Conservation (phyloP, 1,140 invertebrate species). For the Prorops nasuta region DNA sequence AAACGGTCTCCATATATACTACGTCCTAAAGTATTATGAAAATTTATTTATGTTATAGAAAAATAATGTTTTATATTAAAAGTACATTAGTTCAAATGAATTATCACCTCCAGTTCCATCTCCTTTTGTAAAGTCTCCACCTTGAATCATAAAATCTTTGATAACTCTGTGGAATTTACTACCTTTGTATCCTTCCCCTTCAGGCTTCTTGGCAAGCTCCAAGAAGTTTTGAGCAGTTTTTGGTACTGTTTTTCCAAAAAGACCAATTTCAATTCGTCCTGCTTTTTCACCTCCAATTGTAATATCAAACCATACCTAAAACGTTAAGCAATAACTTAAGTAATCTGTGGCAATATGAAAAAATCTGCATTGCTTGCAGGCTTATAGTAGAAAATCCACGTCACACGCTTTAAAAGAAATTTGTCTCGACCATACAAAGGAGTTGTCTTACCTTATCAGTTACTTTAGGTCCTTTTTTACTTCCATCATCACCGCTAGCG, state of each 20-base stretch:
- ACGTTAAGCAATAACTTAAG: conserved; percentile 20
- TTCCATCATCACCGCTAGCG: conserved; percentile 22
- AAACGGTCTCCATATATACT: conserved; percentile 95
- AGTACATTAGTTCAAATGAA: not conserved
- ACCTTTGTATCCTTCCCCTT: conserved; percentile 82
- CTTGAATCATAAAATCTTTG: conserved; percentile 95
- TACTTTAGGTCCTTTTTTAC: conserved; percentile 70
- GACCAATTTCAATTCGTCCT: conserved; percentile 87
- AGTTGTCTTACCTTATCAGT: conserved; percentile 65
- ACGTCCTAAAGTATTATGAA: conserved; percentile 62
- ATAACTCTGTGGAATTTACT: conserved; percentile 93
- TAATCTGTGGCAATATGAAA: conserved; percentile 29
- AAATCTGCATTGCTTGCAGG: conserved; percentile 5
- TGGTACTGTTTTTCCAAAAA: conserved; percentile 94
- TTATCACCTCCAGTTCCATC: conserved; percentile 83
- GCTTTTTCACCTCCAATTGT: conserved; percentile 74
- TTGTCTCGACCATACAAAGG: not conserved
- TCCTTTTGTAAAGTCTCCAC: conserved; percentile 89
- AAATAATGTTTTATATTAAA: conserved; percentile 2
- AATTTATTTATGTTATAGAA: not conserved
- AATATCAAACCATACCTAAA: conserved; percentile 93
- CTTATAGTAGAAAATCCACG: conserved; percentile 32
- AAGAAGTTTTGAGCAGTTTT: conserved; percentile 93
- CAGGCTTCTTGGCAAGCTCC: conserved; percentile 74
- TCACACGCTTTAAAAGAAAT: conserved; percentile 4